Evolutionary conservation across 2,113 vertebrate species (phyloP), one percentile per base, ranked within the genome.

Genomic region (Equus przewalskii): DNA sequence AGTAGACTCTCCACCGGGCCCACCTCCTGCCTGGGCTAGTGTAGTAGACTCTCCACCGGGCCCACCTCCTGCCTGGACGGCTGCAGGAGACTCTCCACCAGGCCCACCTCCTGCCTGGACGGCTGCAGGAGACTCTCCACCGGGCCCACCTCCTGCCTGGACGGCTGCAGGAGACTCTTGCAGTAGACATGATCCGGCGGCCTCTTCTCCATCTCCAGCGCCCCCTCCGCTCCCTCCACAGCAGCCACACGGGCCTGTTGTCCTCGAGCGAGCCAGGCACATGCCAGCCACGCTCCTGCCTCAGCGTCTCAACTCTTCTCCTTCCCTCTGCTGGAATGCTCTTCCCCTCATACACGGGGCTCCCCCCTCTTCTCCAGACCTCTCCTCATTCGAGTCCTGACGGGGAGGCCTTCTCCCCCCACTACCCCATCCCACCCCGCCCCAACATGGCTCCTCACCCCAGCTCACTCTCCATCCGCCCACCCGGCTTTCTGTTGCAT

Each of bases 241-340:
- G 78, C 56, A 51, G 62, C 62, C 87, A 72, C n/a, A 1, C 49
- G 3, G 56, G 79, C 36, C 91, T n/a, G 46, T 9, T 0, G 13
- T 9, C 86, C 22, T 70, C 82, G 9, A 5, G 16, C 4, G 8
- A 33, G 49, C 67, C 14, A 3, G 83, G 49, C 28, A 12, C 11
- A 7, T 2, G 1, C 3, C 1, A 46, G 84, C 69, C 64, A 36
- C 1, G 1, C n/a, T 5, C 36, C 33, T 0, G 0, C 22, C 88
- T 54, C 33, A 1, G 26, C 46, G 30, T 33, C 22, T 69, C 49
- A 0, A 8, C 6, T 1, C 22, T 1, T 4, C 5, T 0, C 3
- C 15, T 5, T 15, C 22, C 49, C 91, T 76, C 72, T 56, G 79
- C 33, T 19, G 16, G 13, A 26, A 33, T 1, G 18, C 33, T 51